Conservation (phyloP, 2,888 invertebrate species). For the Bhutanitis thaidina region DNA sequence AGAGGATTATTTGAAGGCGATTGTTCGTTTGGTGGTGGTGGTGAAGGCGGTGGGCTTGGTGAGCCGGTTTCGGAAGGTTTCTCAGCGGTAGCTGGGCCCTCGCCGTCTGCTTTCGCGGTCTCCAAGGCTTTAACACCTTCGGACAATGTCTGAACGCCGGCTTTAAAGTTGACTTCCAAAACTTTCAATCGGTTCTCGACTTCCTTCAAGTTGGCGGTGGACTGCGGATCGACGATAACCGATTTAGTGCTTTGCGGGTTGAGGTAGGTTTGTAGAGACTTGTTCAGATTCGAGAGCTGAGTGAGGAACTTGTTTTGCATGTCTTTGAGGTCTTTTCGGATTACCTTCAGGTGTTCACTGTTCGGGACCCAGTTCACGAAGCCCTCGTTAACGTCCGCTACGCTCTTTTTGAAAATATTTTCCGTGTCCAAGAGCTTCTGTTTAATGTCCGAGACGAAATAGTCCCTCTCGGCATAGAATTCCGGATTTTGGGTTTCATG, state of each 20-base stretch:
- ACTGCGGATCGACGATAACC: slow-evolving; percentile 23
- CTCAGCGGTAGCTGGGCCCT: slow-evolving; percentile 9
- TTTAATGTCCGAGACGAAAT: slow-evolving; percentile 40
- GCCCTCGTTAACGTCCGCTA: slow-evolving; percentile 46
- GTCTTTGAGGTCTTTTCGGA: slow-evolving; percentile 47
- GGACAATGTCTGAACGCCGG: slow-evolving; percentile 45
- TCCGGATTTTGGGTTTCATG: slow-evolving; percentile 68
- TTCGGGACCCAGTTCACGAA: slow-evolving; percentile 45
- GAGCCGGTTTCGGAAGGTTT: slow-evolving; percentile 12
- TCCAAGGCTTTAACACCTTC: slow-evolving; percentile 49
- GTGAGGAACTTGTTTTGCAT: slow-evolving; percentile 45
- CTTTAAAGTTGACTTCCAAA: slow-evolving; percentile 51
- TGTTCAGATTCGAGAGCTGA: slow-evolving; percentile 53
- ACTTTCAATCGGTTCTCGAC: slow-evolving; percentile 33
- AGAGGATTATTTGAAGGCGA: neutral
- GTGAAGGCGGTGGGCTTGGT: slow-evolving; percentile 11
- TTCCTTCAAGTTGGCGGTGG: slow-evolving; percentile 27
- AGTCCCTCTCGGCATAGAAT: slow-evolving; percentile 41
- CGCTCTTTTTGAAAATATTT: slow-evolving; percentile 35
- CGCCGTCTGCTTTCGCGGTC: slow-evolving; percentile 39
- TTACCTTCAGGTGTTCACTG: slow-evolving; percentile 42
- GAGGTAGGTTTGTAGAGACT: slow-evolving; percentile 43
- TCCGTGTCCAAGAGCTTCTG: slow-evolving; percentile 49
- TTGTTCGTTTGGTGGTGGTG: neutral
- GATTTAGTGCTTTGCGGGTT: slow-evolving; percentile 29